Evolutionary conservation across 2,113 vertebrate species (phyloP).

Genomic region (Odobenus rosmarus): DNA sequence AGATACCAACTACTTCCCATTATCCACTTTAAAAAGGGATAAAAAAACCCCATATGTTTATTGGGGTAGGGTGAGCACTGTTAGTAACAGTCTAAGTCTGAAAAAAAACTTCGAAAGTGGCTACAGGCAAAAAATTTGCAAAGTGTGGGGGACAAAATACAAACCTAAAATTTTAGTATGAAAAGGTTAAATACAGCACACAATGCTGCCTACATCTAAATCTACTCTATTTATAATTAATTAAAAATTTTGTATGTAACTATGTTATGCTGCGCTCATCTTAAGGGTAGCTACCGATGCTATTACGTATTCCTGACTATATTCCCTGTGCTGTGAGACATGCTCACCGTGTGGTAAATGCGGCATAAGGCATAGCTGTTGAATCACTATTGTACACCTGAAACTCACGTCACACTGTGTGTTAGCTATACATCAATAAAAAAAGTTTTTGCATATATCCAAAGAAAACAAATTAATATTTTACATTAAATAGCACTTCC

Average conservation of each 20-base stretch:
- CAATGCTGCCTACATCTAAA: not conserved
- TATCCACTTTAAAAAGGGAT: conserved; percentile 16
- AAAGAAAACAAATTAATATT: not conserved
- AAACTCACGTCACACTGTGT: not conserved
- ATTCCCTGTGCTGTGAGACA: not conserved
- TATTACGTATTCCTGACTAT: not conserved
- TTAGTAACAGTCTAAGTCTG: conserved; percentile 54
- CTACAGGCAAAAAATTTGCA: conserved; percentile 60
- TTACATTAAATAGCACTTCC: not conserved
- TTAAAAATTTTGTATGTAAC: not conserved
- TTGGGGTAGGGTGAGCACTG: conserved; percentile 57
- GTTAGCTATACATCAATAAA: not conserved
- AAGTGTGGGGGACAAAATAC: conserved; percentile 11
- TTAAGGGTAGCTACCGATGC: not conserved
- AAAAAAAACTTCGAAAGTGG: conserved; percentile 69
- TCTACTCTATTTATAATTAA: not conserved
- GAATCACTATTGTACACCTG: not conserved
- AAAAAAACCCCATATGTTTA: not conserved
- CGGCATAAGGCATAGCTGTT: not conserved
- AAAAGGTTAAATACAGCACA: conserved; percentile 17
- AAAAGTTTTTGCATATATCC: not conserved
- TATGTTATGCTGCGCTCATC: not conserved
- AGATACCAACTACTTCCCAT: not conserved
- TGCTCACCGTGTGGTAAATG: not conserved
- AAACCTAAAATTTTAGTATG: conserved; percentile 40